Percentiles rank a stretch among this genome's conserved stretches.
phyloP scores from a whole-genome alignment of 2,888 invertebrate species.

The Harmothoe impar region DNA sequence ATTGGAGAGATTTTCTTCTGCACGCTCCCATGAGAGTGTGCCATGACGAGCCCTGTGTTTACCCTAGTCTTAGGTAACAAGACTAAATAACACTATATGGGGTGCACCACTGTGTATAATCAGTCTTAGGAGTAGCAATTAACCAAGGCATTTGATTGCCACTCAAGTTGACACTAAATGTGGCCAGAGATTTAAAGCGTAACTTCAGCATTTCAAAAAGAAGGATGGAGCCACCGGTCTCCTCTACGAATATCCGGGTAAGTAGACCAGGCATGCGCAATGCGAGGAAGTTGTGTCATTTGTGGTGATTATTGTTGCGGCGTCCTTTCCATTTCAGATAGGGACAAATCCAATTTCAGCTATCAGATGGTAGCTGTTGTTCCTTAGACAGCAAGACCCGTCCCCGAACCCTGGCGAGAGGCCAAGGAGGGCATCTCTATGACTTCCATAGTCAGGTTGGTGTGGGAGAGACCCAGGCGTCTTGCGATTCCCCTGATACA shows the following conservation, averaged over 20 bases:
- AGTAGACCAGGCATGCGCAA: background rate
- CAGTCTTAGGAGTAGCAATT: no score
- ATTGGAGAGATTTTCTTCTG: no score
- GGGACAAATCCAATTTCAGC: conserved; percentile 54
- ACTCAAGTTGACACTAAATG: background rate
- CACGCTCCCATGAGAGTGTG: no score
- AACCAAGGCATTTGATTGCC: background rate
- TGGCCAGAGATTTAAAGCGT: background rate
- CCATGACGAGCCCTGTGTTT: no score
- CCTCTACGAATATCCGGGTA: no score
- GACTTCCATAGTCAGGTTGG: background rate
- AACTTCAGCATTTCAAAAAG: background rate
- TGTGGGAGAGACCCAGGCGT: background rate
- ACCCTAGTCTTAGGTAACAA: no score
- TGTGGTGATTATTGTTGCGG: conserved; percentile 44
- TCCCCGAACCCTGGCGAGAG: background rate
- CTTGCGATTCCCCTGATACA: conserved; percentile 24
- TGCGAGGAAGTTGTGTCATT: background rate
- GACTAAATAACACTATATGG: no score
- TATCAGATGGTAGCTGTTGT: conserved; percentile 42
- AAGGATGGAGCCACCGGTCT: no score
- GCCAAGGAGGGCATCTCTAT: no score
- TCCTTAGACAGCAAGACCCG: background rate
- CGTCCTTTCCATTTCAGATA: conserved; percentile 49
- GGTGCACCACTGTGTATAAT: no score